Percentiles rank a stretch among this genome's conserved stretches.
Conservation (phyloP, 1,140 invertebrate species). For the Drosophila kepulauana region DNA sequence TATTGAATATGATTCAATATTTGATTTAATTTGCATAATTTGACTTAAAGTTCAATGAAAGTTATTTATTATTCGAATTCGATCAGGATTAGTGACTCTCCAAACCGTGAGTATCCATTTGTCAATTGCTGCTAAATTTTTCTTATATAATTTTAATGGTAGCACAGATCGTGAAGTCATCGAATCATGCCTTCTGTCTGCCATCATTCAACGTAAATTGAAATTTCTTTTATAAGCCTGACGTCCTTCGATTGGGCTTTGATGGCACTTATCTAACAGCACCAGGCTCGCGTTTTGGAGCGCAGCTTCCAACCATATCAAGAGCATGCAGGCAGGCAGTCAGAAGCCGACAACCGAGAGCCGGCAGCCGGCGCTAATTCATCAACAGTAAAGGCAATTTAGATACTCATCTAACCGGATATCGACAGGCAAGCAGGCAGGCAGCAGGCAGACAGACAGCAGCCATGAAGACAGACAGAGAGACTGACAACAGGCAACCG, state of each 20-base stretch:
- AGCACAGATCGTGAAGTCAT: not conserved
- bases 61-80: not conserved
- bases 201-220: conserved; percentile 59
- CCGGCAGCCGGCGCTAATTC: conserved; percentile 72
- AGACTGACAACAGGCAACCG: conserved; percentile 29
- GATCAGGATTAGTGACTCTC: not conserved
- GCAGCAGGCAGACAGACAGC: conserved; percentile 56
- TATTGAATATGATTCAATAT: not conserved
- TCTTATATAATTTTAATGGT: not conserved
- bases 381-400: conserved; percentile 83
- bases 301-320: conserved; percentile 19
- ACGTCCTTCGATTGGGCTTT: conserved; percentile 37
- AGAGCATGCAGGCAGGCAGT: conserved; percentile 27
- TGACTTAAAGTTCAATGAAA: conserved; percentile 7
- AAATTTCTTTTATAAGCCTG: conserved; percentile 61
- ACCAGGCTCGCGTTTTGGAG: conserved; percentile 41
- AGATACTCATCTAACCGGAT: conserved; percentile 83
- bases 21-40: not conserved
- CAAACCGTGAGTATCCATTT: not conserved
- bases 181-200: not conserved
- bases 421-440: conserved; percentile 73
- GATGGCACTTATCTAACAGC: conserved; percentile 63
- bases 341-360: conserved; percentile 25
- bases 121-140: not conserved
- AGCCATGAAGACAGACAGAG: conserved; percentile 25